These are phyloP conservation scores for Noctua fimbriata DNA, from an alignment of 2,888 invertebrate genomes.

Conservation along the genomic window DNA sequence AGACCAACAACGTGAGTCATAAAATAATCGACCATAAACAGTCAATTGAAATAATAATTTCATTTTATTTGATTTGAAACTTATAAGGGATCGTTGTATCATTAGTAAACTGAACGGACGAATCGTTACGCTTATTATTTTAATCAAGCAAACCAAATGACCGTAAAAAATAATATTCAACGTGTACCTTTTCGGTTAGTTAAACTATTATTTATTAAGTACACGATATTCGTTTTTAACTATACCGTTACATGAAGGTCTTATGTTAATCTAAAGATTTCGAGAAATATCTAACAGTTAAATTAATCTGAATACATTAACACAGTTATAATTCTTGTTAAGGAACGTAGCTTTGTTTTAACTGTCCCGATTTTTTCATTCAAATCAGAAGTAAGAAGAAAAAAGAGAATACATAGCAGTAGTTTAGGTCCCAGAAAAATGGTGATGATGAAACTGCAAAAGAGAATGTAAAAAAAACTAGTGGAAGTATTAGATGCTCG, in stretches of 20 bases:
- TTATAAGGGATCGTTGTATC: neutral
- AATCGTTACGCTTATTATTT: constrained; percentile 26
- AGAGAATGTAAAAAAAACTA: neutral
- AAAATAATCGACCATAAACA: neutral
- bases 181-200: neutral
- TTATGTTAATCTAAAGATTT: constrained; percentile 44
- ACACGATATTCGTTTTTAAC: constrained; percentile 30
- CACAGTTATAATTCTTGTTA: constrained; percentile 6
- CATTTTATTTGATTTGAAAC: neutral
- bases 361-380: neutral
- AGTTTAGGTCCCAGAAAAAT: neutral
- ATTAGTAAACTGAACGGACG: neutral
- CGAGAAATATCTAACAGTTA: constrained; percentile 12
- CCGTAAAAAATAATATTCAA: constrained; percentile 23
- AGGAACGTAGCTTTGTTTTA: constrained; percentile 29
- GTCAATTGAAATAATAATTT: neutral
- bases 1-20: neutral
- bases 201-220: constrained; percentile 12
- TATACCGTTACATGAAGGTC: constrained; percentile 38
- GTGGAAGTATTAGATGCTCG: neutral
- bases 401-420: neutral
- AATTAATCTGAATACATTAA: constrained; percentile 32
- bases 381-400: neutral
- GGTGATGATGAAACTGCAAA: neutral
- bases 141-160: constrained; percentile 24